A percentile compares a stretch with the other conserved stretches of the same genome.
Conservation (phyloP, 2,113 vertebrate species). For the Cettia cetti region DNA sequence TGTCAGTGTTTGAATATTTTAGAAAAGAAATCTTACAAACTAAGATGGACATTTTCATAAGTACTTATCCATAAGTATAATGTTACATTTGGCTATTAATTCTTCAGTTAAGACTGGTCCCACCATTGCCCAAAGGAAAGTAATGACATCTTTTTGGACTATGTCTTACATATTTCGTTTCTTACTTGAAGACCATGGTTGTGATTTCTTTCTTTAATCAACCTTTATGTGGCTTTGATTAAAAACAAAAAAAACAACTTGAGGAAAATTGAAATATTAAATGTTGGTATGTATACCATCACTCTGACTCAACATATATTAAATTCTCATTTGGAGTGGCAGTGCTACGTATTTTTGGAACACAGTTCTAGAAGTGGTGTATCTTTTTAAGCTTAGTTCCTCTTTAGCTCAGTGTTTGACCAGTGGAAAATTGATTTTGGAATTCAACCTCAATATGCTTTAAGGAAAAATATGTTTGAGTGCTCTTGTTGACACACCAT, state of each 20-base stretch:
- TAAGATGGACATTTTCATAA: not conserved
- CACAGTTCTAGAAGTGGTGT: not conserved
- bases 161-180: not conserved
- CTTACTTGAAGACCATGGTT: not conserved
- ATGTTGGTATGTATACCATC: not conserved
- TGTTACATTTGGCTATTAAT: not conserved
- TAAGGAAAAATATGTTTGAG: not conserved
- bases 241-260: fast-evolving
- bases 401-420: not conserved
- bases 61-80: not conserved
- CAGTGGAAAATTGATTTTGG: not conserved
- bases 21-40: not conserved
- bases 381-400: not conserved
- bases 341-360: not conserved
- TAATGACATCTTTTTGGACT: not conserved
- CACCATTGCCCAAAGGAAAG: not conserved
- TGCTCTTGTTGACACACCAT: not conserved
- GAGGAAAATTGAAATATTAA: not conserved
- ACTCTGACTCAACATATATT: not conserved
- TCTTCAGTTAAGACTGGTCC: not conserved
- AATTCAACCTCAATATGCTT: not conserved
- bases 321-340: not conserved
- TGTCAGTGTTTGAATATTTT: not conserved
- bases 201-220: not conserved
- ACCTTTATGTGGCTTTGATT: not conserved